A percentile compares a stretch with the other conserved stretches of the same genome.
phyloP scores from a whole-genome alignment of 1,140 invertebrate genomes.

The Asobara japonica region DNA sequence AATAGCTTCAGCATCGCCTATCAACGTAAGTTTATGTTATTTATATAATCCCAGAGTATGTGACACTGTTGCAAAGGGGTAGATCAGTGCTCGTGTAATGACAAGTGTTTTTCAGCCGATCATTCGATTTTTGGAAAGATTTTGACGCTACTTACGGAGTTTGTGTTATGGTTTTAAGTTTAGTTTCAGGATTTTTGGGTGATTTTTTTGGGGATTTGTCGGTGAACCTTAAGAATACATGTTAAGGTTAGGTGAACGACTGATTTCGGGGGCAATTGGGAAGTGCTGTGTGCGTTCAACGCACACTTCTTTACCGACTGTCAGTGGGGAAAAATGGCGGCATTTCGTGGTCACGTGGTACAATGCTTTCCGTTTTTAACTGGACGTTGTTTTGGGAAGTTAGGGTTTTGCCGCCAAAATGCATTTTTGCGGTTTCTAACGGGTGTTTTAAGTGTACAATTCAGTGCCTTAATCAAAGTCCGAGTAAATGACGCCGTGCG shows the following conservation, averaged over 20 bases:
- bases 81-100: constrained; percentile 1
- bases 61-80: background rate
- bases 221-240: constrained; percentile 33
- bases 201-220: constrained; percentile 17
- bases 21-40: constrained; percentile 32
- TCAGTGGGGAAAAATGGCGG: no score
- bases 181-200: constrained; percentile 29
- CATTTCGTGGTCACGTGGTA: no score
- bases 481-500: no score
- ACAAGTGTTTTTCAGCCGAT: background rate
- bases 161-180: background rate
- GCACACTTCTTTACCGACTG: no score
- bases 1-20: constrained; percentile 45
- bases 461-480: no score
- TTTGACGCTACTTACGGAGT: constrained; percentile 24
- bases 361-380: no score
- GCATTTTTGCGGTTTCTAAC: no score
- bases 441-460: no score
- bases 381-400: no score
- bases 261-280: background rate
- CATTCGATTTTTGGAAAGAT: background rate
- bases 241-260: constrained; percentile 34
- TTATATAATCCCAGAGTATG: constrained; percentile 38
- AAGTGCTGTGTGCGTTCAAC: background rate
- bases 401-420: no score